phyloP scores from a whole-genome alignment of 2,113 vertebrate genomes.

The Eurypyga helias region DNA sequence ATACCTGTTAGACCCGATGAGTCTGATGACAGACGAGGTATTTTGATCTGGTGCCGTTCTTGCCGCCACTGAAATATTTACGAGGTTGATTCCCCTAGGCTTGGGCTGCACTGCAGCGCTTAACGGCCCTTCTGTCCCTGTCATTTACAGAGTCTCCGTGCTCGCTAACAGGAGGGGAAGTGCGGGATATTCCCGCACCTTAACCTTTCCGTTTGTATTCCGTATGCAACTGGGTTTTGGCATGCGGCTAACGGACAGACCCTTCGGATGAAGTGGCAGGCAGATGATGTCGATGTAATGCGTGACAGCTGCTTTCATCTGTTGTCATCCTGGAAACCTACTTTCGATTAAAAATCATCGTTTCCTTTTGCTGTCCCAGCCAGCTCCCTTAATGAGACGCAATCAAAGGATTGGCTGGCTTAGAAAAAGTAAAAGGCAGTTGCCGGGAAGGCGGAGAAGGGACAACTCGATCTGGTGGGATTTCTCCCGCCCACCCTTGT shows the following conservation, averaged over 20 bases:
- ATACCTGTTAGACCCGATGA: not conserved
- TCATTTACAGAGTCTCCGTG: not conserved
- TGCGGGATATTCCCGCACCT: not conserved
- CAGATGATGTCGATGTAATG: not conserved
- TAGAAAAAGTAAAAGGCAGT: not conserved
- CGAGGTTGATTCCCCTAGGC: not conserved
- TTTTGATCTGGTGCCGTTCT: conserved; percentile 4
- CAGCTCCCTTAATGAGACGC: not conserved
- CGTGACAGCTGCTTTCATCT: not conserved
- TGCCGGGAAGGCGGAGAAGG: not conserved
- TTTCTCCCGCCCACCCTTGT: not conserved
- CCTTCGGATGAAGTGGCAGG: not conserved
- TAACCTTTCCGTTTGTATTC: not conserved
- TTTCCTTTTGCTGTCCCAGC: not conserved
- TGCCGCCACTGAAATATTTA: conserved; percentile 38
- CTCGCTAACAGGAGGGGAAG: not conserved
- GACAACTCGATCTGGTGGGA: not conserved
- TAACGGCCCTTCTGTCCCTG: not conserved
- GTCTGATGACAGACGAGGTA: not conserved
- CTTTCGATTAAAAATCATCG: not conserved
- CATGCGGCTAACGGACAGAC: not conserved
- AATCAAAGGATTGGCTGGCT: not conserved
- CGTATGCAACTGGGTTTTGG: not conserved
- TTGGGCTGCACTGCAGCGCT: not conserved
- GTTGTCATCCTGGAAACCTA: not conserved